Evolutionary conservation across 2,797 vertebrate species (phyloP).

Genomic region (Lindbergichthys nudifrons): DNA sequence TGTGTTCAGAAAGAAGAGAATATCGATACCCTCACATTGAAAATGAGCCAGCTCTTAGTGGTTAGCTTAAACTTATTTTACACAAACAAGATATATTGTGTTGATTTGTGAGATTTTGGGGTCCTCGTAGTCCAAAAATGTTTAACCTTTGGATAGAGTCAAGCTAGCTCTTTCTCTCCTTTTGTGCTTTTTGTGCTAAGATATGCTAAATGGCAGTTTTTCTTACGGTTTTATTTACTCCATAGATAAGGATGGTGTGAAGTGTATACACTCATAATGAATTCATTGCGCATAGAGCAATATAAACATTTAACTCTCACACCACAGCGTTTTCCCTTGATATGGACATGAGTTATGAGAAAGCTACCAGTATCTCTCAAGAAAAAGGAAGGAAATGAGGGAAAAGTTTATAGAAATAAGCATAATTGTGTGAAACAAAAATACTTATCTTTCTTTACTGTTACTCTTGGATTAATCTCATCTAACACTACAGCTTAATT

Average conservation of each 20-base stretch:
- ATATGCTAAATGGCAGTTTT: background rate
- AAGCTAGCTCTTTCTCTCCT: background rate
- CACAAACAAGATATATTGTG: background rate
- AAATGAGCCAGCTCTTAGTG: conserved; percentile 3
- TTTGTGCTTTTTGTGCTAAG: background rate
- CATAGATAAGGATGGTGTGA: background rate
- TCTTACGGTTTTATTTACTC: background rate
- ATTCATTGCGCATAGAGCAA: background rate
- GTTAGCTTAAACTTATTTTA: conserved; percentile 1
- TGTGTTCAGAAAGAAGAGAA: conserved; percentile 5
- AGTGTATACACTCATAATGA: too few relatives aligned
- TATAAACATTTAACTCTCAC: background rate
- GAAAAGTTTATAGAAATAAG: background rate
- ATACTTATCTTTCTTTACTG: background rate
- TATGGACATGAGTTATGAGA: background rate
- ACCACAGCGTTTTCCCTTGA: background rate
- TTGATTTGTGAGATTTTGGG: background rate
- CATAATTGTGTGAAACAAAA: background rate
- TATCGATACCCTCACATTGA: conserved; percentile 22
- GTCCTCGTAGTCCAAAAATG: background rate
- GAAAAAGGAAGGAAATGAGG: background rate
- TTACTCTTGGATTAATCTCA: background rate
- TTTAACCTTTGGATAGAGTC: background rate
- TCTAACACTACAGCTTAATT: background rate
- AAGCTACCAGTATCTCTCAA: background rate